These are phyloP conservation scores for Caretta caretta DNA, from an alignment of 2,113 vertebrate species.

Conservation along the genomic window DNA sequence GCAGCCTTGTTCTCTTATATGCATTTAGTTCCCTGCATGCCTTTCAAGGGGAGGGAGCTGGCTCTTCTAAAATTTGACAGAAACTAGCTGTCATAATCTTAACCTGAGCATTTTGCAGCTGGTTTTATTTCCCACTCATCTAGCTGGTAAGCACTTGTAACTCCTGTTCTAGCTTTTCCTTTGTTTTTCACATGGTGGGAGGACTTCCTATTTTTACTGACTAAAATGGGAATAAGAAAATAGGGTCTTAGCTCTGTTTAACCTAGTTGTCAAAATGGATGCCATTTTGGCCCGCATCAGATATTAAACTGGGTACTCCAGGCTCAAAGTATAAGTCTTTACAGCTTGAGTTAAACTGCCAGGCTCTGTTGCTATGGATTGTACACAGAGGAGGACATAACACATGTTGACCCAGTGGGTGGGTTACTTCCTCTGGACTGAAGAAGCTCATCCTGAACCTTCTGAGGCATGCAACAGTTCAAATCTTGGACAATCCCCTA, in stretches of 20 bases:
- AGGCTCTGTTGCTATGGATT: not conserved
- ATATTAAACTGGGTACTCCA: not conserved
- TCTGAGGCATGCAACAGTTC: not conserved
- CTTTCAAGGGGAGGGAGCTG: not conserved
- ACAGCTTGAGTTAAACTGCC: not conserved
- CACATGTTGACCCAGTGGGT: not conserved
- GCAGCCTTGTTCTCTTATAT: not conserved
- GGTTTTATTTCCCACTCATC: not conserved
- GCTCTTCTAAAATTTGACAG: not conserved
- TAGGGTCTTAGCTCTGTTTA: not conserved
- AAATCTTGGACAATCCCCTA: not conserved
- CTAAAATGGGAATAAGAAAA: not conserved
- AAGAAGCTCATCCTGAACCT: too few species aligned
- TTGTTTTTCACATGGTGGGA: not conserved
- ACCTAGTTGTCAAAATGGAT: not conserved
- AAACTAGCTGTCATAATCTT: not conserved
- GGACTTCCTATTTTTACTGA: not conserved
- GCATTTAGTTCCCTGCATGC: not conserved
- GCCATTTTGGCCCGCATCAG: not conserved
- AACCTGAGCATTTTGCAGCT: not conserved
- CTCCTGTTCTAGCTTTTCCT: not conserved
- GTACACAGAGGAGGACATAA: not conserved
- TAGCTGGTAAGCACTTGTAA: not conserved
- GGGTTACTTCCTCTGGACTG: not conserved
- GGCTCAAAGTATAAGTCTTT: not conserved